Evolutionary conservation across 2,113 vertebrate genomes (phyloP).

Genomic region (Nibea albiflora): DNA sequence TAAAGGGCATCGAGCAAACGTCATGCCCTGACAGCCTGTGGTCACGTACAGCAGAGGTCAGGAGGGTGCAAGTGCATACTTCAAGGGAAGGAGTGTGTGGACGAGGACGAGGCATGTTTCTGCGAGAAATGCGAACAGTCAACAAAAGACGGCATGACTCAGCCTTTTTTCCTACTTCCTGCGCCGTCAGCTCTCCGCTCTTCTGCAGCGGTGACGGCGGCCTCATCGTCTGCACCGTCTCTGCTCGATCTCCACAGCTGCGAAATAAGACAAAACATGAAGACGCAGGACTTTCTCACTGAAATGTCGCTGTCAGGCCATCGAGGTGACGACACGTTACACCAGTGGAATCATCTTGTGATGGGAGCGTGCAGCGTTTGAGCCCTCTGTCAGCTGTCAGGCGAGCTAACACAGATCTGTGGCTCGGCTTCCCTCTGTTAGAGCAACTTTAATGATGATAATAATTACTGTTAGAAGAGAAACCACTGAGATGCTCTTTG

Average conservation of each 20-base stretch:
- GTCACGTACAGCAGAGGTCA: not conserved
- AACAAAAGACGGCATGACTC: constrained; percentile 15
- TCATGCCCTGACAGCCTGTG: constrained; percentile 23
- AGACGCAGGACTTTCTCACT: constrained; percentile 39
- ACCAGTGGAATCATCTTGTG: not conserved
- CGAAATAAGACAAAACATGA: not conserved
- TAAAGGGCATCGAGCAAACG: constrained; percentile 24
- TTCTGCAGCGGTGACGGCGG: constrained; percentile 14
- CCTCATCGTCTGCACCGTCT: not conserved
- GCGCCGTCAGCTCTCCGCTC: constrained; percentile 39
- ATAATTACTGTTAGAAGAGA: not conserved
- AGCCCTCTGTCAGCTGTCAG: not conserved
- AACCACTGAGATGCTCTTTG: not conserved
- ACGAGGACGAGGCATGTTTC: constrained; percentile 35
- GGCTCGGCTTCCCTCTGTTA: not conserved
- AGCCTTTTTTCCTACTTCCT: constrained; percentile 62
- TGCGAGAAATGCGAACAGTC: constrained; percentile 55
- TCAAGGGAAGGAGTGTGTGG: constrained; percentile 28
- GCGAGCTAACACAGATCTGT: not conserved
- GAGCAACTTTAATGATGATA: not conserved
- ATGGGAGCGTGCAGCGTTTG: not conserved
- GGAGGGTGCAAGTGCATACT: constrained; percentile 54
- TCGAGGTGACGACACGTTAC: not conserved
- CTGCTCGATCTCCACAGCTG: constrained; percentile 16
- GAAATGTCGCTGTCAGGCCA: constrained; percentile 31